Base-by-base conservation (phyloP, 2,113 vertebrate genomes). In the Pao palembangensis region DNA sequence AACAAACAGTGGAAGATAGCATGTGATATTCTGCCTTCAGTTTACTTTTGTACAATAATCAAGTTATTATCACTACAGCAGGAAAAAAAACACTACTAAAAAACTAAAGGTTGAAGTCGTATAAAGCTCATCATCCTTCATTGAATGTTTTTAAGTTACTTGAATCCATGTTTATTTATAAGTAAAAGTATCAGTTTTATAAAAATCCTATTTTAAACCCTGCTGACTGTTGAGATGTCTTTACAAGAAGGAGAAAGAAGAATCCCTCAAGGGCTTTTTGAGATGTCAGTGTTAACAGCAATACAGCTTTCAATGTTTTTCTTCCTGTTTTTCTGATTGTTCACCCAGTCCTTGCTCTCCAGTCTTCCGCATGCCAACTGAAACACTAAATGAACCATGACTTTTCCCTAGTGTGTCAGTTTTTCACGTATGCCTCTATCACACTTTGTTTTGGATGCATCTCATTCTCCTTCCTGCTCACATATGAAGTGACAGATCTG, bases 221-320 rank as follows among this genome's bases (percentile, higher is more conserved):
- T 57, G 53, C 18, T 20, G 60, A 76, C 68, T 74, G 66, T 81
- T 78, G 23, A 49, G 46, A 71, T 38, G 23, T 63, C 51, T 55
- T 48, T 34, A 57, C 43, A 62, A 64, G 53, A 70, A 72, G 67
- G 65, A 69, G 44, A 58, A 43, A 54, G 53, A 62, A 59, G 50
- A 65, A 67, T 71, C 69, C 62, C 59, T 71, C 28, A 85, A 86
- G 87, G 85, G 85, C 85, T 87, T 59, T 52, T 50, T n/a, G 55
- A 74, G 74, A 84, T 84, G 81, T 85, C 82, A 73, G 78, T 69
- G 79, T 82, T 81, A 69, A 67, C 64, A 78, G 82, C 81, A 85
- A 85, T 85, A 85, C 58, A 46, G 60, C 60, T 75, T 58, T 67
- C 7, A 13, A 44, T 16, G 58, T 42, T 70, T 16, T 71, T 44